Conservation (phyloP, 2,888 invertebrate genomes). For the Diadegma fenestrale region DNA sequence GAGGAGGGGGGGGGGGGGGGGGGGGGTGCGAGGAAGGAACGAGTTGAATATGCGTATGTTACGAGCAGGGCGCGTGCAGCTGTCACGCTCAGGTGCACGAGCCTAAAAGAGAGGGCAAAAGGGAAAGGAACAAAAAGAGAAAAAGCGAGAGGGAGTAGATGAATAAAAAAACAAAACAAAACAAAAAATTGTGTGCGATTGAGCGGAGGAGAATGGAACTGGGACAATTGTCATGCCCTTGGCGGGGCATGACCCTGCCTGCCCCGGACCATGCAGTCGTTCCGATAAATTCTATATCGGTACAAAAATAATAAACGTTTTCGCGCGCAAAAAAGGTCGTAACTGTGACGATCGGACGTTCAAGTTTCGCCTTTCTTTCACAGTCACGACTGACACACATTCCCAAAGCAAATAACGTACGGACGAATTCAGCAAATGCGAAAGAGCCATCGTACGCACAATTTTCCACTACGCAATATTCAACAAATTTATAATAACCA, state of each 20-base stretch:
- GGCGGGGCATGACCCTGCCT: constrained; percentile 17
- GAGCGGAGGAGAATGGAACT: constrained; percentile 37
- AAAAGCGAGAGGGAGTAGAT: constrained; percentile 2
- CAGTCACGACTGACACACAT: neutral
- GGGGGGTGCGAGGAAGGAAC: constrained; percentile 28
- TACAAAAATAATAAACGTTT: neutral
- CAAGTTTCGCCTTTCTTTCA: neutral
- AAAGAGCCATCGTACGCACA: neutral
- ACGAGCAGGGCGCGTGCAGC: constrained; percentile 69
- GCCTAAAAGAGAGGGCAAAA: constrained; percentile 44
- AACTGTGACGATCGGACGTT: neutral
- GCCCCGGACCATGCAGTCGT: neutral
- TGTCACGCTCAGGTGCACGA: constrained; percentile 71
- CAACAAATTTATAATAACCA: neutral
- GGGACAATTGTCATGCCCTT: constrained; percentile 46
- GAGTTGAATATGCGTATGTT: constrained; percentile 65
- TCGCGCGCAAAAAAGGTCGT: neutral
- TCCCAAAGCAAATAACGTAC: neutral
- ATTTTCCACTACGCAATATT: neutral
- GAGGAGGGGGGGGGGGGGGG: neutral
- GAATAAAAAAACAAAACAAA: neutral
- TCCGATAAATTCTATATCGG: constrained; percentile 22
- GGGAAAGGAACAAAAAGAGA: constrained; percentile 54
- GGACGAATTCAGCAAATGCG: neutral
- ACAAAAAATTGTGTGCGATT: constrained; percentile 38